These are phyloP conservation scores for Heliconius sara DNA, from an alignment of 2,888 invertebrate species.

Conservation along the genomic window DNA sequence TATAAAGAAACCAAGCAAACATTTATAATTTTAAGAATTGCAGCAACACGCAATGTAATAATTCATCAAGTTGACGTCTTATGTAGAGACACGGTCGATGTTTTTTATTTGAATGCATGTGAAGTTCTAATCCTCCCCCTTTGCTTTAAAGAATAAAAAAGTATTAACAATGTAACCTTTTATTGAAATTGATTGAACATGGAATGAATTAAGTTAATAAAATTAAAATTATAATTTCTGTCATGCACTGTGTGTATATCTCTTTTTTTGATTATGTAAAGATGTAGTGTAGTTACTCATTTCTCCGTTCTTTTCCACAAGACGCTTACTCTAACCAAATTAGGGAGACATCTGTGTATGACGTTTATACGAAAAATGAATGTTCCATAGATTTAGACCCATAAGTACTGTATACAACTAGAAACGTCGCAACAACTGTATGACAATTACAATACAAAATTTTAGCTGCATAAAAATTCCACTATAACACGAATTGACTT, in stretches of 20 bases:
- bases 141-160: background rate
- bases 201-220: background rate
- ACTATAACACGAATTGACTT: background rate
- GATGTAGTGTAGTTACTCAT: background rate
- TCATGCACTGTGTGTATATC: background rate
- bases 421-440: background rate
- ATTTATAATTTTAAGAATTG: conserved; percentile 19
- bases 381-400: background rate
- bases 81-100: conserved; percentile 14
- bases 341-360: background rate
- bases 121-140: background rate
- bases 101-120: conserved; percentile 6
- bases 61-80: conserved; percentile 6
- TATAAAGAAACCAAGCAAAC: conserved; percentile 8
- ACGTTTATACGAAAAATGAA: background rate
- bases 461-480: background rate
- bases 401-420: background rate
- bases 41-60: conserved; percentile 16
- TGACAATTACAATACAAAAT: background rate
- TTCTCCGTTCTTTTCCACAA: background rate
- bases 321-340: background rate
- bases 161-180: background rate
- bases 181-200: background rate
- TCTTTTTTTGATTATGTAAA: background rate
- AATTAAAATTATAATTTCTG: background rate